Evolutionary conservation across 2,888 invertebrate species (phyloP).

Genomic region (Endomychus coccineus): DNA sequence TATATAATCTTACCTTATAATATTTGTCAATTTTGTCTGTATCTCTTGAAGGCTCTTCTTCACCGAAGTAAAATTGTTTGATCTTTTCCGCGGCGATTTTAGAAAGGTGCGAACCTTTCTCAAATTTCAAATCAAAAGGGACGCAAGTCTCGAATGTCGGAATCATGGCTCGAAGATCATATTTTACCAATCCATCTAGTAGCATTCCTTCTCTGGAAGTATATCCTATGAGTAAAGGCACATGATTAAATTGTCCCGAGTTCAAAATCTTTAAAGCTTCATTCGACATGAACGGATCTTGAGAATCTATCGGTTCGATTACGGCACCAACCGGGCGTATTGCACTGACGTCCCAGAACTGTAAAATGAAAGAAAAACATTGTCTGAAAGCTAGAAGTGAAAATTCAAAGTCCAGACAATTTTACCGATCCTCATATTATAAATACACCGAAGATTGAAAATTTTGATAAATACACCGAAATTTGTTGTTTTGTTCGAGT

Average conservation of each 20-base stretch:
- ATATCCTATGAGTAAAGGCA: constrained; percentile 31
- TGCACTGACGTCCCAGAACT: constrained; percentile 14
- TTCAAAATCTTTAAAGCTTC: constrained; percentile 25
- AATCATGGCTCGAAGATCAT: constrained; percentile 19
- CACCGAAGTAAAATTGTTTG: constrained; percentile 43
- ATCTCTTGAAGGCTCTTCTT: constrained; percentile 35
- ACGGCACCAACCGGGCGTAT: constrained; percentile 20
- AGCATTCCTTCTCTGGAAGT: constrained; percentile 30
- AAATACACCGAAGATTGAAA: not conserved
- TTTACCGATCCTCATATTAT: too few relatives aligned
- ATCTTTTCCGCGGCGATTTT: constrained; percentile 40
- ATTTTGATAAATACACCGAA: not conserved
- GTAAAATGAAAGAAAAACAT: too few relatives aligned
- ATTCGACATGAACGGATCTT: constrained; percentile 25
- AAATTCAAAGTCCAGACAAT: too few relatives aligned
- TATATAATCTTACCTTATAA: constrained; percentile 27
- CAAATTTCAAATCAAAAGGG: constrained; percentile 27
- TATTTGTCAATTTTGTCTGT: constrained; percentile 39
- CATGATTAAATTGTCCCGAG: constrained; percentile 26
- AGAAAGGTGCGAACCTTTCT: constrained; percentile 24
- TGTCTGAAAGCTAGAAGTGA: too few relatives aligned
- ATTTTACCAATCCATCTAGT: constrained; percentile 20
- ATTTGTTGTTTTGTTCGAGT: not conserved
- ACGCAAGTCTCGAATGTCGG: constrained; percentile 24
- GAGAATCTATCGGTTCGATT: constrained; percentile 21